Evolutionary conservation across 1,140 invertebrate genomes (phyloP).

Genomic region (Drosophila nigromelanica): DNA sequence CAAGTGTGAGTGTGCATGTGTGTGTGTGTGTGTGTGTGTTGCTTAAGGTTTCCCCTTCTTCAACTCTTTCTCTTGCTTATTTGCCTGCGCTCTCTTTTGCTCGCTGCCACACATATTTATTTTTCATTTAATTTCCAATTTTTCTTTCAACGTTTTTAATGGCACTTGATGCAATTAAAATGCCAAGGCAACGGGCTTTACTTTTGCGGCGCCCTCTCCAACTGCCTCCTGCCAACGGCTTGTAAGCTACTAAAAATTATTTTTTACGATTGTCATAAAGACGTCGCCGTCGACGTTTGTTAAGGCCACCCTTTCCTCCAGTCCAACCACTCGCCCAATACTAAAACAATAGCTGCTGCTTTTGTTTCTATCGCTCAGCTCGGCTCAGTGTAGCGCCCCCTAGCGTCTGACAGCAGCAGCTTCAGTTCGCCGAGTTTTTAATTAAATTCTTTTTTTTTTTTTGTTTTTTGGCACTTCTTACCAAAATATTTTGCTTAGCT

Average conservation of each 20-base stretch:
- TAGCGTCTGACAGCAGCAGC: conserved; percentile 43
- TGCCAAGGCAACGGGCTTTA: conserved; percentile 57
- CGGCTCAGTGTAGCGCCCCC: conserved; percentile 33
- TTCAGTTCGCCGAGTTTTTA: conserved; percentile 58
- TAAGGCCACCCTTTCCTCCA: conserved; percentile 1
- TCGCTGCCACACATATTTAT: conserved; percentile 44
- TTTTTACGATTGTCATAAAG: conserved; percentile 81
- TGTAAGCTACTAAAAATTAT: conserved; percentile 79
- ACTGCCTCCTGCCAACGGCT: conserved; percentile 39
- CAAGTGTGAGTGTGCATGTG: conserved; percentile 9
- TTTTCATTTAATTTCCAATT: conserved; percentile 73
- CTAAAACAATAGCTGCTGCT: conserved; percentile 57
- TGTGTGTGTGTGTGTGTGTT: conserved; percentile 44
- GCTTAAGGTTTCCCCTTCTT: conserved; percentile 37
- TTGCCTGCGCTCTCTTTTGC: neutral
- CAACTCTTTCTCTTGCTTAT: neutral
- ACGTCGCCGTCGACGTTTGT: conserved; percentile 52
- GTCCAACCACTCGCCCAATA: conserved; percentile 1
- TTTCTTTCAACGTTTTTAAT: conserved; percentile 66
- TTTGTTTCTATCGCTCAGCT: conserved; percentile 41
- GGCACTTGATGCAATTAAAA: conserved; percentile 77
- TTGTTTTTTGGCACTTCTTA: conserved; percentile 36
- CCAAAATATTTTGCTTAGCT: conserved; percentile 69
- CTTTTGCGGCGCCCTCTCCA: conserved; percentile 9
- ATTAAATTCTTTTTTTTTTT: conserved; percentile 62